phyloP scores from a whole-genome alignment of 2,888 invertebrate genomes.

The Pomacea canaliculata region DNA sequence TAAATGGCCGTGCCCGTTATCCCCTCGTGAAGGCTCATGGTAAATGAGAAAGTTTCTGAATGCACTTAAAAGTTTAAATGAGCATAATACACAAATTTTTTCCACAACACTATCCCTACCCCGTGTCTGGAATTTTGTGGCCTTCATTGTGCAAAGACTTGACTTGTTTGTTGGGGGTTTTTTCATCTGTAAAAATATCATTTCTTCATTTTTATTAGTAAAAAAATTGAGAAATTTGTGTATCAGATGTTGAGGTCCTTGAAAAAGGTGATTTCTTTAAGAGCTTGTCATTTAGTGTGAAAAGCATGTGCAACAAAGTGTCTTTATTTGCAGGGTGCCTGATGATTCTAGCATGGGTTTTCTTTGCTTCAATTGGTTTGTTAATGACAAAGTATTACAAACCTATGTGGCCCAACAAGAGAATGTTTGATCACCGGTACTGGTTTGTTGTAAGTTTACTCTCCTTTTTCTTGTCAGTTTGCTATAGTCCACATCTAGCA shows the following conservation, averaged over 20 bases:
- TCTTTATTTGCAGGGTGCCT: conserved; percentile 58
- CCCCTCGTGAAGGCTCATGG: conserved; percentile 68
- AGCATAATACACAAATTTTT: not conserved
- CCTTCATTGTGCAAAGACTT: too few relatives aligned
- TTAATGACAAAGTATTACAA: conserved; percentile 69
- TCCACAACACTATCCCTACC: too few relatives aligned
- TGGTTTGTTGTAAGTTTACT: conserved; percentile 68
- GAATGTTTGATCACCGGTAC: conserved; percentile 63
- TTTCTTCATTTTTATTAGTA: too few relatives aligned
- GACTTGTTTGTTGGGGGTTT: too few relatives aligned
- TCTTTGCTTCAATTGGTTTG: conserved; percentile 67
- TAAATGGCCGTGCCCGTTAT: conserved; percentile 57
- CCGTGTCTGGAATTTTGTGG: too few relatives aligned
- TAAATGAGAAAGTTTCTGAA: conserved; percentile 35
- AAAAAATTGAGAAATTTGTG: too few relatives aligned
- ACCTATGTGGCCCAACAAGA: conserved; percentile 70
- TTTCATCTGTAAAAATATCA: too few relatives aligned
- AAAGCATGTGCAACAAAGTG: too few relatives aligned
- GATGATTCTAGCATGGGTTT: conserved; percentile 70
- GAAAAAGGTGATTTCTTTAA: too few relatives aligned
- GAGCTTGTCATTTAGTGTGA: too few relatives aligned
- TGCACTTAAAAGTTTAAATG: not conserved
- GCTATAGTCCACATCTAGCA: not conserved
- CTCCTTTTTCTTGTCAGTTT: not conserved
- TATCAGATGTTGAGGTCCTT: too few relatives aligned